These are phyloP conservation scores for Hymenochirus boettgeri DNA, from an alignment of 2,113 vertebrate genomes.

Conservation along the genomic window DNA sequence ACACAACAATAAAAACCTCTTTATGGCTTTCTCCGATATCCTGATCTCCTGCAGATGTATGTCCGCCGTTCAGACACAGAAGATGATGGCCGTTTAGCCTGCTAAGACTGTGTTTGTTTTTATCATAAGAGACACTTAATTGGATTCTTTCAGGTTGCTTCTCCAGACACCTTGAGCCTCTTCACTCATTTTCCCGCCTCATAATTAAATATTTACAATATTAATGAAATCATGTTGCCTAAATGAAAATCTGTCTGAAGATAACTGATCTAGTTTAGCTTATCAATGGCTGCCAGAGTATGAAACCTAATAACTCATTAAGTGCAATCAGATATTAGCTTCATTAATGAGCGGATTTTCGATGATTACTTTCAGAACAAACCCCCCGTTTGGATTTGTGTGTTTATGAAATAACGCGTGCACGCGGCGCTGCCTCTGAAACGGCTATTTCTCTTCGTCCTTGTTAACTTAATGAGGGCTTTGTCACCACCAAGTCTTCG, in stretches of 20 bases:
- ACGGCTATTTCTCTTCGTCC: constrained; percentile 36
- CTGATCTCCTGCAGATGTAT: not conserved
- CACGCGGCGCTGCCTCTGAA: constrained; percentile 14
- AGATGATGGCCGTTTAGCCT: constrained; percentile 7
- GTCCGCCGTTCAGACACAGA: not conserved
- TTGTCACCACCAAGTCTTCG: constrained; percentile 29
- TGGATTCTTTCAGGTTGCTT: constrained; percentile 39
- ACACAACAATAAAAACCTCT: no score
- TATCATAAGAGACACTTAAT: constrained; percentile 34
- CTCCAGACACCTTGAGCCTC: constrained; percentile 38
- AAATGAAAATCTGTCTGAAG: constrained; percentile 42
- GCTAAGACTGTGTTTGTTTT: constrained; percentile 21
- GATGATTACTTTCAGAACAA: constrained; percentile 36
- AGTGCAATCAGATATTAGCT: constrained; percentile 38
- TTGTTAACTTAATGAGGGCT: constrained; percentile 41
- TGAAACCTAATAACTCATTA: constrained; percentile 42
- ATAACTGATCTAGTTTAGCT: constrained; percentile 43
- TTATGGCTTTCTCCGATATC: no score
- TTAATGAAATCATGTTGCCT: constrained; percentile 42
- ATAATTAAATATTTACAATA: constrained; percentile 44
- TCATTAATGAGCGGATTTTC: constrained; percentile 42
- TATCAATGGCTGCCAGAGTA: constrained; percentile 38
- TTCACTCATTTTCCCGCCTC: constrained; percentile 38
- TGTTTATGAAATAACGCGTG: constrained; percentile 33
- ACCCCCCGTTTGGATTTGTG: constrained; percentile 35